Evolutionary conservation across 2,888 invertebrate genomes (phyloP).

Genomic region (Pseudolycoriella hygida): DNA sequence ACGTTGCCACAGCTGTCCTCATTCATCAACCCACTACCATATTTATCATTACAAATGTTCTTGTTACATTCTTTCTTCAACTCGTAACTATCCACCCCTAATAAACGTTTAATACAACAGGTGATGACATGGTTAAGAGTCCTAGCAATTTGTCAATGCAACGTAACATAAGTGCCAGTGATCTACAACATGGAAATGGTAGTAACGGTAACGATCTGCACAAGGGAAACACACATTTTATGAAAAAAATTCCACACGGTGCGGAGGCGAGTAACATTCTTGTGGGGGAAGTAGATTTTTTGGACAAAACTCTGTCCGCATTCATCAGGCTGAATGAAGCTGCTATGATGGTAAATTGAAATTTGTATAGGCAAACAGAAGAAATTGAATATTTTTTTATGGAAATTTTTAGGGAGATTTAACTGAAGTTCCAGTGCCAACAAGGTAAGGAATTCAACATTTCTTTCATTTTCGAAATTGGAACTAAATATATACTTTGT

Average conservation of each 20-base stretch:
- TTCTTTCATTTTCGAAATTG: neutral
- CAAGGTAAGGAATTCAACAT: conserved; percentile 27
- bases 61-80: too few species aligned
- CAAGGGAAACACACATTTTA: conserved; percentile 75
- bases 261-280: conserved; percentile 95
- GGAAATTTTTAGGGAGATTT: conserved; percentile 46
- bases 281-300: conserved; percentile 91
- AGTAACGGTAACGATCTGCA: conserved; percentile 37
- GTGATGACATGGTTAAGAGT: conserved; percentile 55
- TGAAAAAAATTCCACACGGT: conserved; percentile 91
- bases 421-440: conserved; percentile 92
- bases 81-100: neutral
- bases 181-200: conserved; percentile 21
- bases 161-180: conserved; percentile 53
- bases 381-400: too few species aligned
- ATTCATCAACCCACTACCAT: too few species aligned
- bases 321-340: conserved; percentile 83
- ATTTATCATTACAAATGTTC: too few species aligned
- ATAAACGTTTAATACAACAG: conserved; percentile 14
- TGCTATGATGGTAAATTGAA: conserved; percentile 45
- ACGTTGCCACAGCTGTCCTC: too few species aligned
- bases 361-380: too few species aligned
- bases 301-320: conserved; percentile 81
- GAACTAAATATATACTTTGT: too few species aligned
- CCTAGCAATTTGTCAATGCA: conserved; percentile 67